Percentiles rank a stretch among this genome's conserved stretches.
Evolutionary conservation across 2,113 vertebrate genomes (phyloP).

Genomic region (Cyprinodon tularosa): DNA sequence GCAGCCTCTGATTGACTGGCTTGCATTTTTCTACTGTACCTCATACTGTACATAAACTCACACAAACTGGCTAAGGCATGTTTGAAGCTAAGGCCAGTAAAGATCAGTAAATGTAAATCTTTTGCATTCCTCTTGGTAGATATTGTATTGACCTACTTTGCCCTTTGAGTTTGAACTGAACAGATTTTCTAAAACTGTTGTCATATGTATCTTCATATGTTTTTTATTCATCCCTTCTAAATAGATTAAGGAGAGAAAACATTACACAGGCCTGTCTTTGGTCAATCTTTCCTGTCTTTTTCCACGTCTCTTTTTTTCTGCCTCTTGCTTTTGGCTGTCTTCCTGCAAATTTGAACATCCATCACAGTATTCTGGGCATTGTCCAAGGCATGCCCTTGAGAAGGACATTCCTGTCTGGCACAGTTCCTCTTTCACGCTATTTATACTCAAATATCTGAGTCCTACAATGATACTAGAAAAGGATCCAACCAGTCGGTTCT

Average conservation of each 20-base stretch:
- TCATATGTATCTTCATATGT: conserved; percentile 13
- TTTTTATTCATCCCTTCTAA: not conserved
- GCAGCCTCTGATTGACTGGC: not conserved
- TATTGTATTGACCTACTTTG: not conserved
- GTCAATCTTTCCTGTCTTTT: conserved; percentile 57
- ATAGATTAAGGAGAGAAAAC: conserved; percentile 37
- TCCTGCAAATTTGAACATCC: conserved; percentile 78
- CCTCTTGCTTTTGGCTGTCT: conserved; percentile 61
- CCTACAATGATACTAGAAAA: conserved; percentile 36
- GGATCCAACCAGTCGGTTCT: conserved; percentile 27
- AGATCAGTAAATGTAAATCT: not conserved
- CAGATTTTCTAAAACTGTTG: conserved; percentile 13
- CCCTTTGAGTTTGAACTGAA: not conserved
- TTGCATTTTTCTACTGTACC: not conserved
- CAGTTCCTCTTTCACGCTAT: conserved; percentile 65
- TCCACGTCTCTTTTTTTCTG: not conserved
- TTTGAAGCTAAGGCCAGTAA: not conserved
- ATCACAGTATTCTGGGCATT: conserved; percentile 59
- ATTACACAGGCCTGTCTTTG: conserved; percentile 36
- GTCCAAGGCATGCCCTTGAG: conserved; percentile 74
- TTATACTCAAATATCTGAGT: conserved; percentile 63
- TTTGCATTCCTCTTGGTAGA: not conserved
- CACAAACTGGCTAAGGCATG: not conserved
- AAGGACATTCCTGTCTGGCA: conserved; percentile 76
- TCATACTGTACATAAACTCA: not conserved